These are phyloP conservation scores for Tragelaphus strepsiceros DNA, from an alignment of 2,113 vertebrate genomes.

Conservation along the genomic window DNA sequence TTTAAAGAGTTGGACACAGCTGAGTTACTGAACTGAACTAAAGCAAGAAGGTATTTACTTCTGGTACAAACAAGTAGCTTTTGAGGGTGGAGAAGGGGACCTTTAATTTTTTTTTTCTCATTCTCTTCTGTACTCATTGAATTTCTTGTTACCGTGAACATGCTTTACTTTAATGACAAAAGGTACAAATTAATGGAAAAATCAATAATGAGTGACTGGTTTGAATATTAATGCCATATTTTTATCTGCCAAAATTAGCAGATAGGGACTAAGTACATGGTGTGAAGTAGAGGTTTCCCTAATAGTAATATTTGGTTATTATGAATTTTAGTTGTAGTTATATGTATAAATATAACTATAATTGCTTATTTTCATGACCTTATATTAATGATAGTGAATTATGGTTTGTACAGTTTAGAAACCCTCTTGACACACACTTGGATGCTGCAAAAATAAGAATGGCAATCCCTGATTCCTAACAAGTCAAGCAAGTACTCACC, in stretches of 20 bases:
- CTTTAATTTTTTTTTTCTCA: neutral
- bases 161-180: neutral
- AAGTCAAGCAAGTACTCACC: neutral
- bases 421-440: neutral
- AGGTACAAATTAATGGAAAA: neutral
- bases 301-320: neutral
- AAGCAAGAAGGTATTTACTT: neutral
- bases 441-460: neutral
- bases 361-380: neutral
- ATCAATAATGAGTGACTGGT: neutral
- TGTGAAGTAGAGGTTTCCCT: neutral
- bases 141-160: neutral
- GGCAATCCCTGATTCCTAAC: neutral
- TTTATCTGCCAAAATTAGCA: neutral
- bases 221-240: neutral
- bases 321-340: neutral
- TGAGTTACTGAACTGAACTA: neutral
- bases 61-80: neutral
- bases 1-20: neutral
- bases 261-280: neutral
- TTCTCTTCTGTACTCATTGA: neutral
- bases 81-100: neutral
- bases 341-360: neutral
- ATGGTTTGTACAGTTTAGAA: neutral
- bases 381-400: neutral